Evolutionary conservation across 2,888 invertebrate genomes (phyloP).

Genomic region (Syrphus vitripennis): DNA sequence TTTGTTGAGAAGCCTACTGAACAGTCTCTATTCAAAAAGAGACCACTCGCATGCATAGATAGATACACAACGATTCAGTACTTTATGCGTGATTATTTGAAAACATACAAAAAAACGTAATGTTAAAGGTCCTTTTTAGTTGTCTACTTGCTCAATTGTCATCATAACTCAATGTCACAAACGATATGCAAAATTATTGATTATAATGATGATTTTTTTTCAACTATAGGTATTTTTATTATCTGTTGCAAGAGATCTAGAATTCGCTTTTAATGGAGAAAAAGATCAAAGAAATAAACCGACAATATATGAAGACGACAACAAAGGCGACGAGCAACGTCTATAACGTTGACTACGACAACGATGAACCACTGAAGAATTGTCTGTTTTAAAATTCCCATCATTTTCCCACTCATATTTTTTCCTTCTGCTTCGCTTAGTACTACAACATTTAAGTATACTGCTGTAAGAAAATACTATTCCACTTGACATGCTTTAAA

Average conservation of each 20-base stretch:
- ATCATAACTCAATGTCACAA: constrained; percentile 62
- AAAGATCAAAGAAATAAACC: constrained; percentile 48
- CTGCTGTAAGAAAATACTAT: background rate
- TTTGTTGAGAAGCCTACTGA: too few relatives aligned
- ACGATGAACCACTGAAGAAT: background rate
- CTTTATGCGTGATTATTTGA: background rate
- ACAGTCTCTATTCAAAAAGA: too few relatives aligned
- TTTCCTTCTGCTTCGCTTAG: background rate
- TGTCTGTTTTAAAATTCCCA: constrained; percentile 34
- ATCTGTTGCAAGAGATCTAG: constrained; percentile 51
- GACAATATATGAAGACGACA: constrained; percentile 3
- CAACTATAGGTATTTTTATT: background rate
- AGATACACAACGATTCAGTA: too few relatives aligned
- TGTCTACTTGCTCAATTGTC: constrained; percentile 43
- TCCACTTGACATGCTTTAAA: constrained; percentile 1
- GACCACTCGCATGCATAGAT: too few relatives aligned
- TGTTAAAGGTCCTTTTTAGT: constrained; percentile 17
- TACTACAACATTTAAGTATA: background rate
- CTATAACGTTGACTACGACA: background rate
- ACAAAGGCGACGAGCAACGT: background rate
- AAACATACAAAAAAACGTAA: background rate
- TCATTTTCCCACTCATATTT: constrained; percentile 46
- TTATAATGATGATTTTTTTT: constrained; percentile 50
- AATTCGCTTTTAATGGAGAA: constrained; percentile 47
- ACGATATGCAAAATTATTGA: constrained; percentile 48